phyloP scores from a whole-genome alignment of 2,888 invertebrate genomes.

The Troides helena region DNA sequence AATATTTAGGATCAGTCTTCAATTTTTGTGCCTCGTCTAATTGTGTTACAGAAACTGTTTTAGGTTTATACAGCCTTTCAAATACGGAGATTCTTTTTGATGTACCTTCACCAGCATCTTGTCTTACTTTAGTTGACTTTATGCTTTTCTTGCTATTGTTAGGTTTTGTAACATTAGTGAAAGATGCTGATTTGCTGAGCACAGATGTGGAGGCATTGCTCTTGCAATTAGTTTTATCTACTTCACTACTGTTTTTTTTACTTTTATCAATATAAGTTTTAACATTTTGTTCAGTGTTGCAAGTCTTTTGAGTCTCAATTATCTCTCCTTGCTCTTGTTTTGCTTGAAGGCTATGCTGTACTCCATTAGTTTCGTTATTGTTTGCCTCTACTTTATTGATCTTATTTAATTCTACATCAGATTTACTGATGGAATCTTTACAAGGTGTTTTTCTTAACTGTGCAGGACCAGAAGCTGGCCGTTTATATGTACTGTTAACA shows the following conservation, averaged over 20 bases:
- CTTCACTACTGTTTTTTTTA: constrained; percentile 1
- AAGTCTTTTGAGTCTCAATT: constrained; percentile 1
- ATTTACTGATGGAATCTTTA: not conserved
- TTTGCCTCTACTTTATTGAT: not conserved
- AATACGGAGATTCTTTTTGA: constrained; percentile 55
- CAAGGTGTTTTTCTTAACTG: constrained; percentile 19
- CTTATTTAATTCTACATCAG: not conserved
- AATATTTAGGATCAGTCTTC: constrained; percentile 50
- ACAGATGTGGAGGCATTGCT: constrained; percentile 10
- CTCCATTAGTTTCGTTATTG: not conserved
- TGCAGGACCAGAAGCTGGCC: constrained; percentile 40
- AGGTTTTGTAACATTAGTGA: constrained; percentile 30
- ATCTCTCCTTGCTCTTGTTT: not conserved
- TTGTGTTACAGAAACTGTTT: constrained; percentile 40
- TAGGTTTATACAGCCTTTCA: constrained; percentile 66
- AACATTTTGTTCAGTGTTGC: constrained; percentile 5
- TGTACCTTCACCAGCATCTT: constrained; percentile 30
- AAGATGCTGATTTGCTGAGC: constrained; percentile 7
- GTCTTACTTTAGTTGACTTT: constrained; percentile 34
- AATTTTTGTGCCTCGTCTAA: constrained; percentile 47
- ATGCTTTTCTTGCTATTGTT: constrained; percentile 42
- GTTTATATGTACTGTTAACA: constrained; percentile 41
- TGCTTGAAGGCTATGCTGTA: not conserved
- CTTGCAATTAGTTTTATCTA: not conserved
- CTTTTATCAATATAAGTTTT: constrained; percentile 1